Base-by-base conservation (phyloP, 2,113 vertebrate genomes). In the Ornithorhynchus anatinus region DNA sequence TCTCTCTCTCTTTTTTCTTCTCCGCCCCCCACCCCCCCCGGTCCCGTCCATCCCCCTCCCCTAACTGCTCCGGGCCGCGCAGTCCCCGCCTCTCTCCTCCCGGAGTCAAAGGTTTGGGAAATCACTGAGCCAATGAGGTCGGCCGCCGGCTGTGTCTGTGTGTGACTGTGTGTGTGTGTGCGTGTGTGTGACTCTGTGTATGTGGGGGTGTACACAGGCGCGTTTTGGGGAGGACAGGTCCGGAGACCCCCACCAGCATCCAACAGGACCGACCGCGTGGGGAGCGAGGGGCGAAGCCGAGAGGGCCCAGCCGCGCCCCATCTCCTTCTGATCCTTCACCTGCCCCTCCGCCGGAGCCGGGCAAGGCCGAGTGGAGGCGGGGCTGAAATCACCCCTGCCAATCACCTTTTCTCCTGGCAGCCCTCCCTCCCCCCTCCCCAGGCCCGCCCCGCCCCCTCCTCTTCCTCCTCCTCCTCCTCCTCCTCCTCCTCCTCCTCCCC, bases 351-450 rank as follows among this genome's bases (percentile, higher is more conserved):
- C 84, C 90, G 92, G 91, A 91, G 92, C 92, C n/a, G 67, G 70
- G 72, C 62, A 75, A 39, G 78, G 79, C 73, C 51, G 20, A 86
- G 90, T 88, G 88, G 83, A 82, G 90, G 92, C 94, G 95, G 95
- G 77, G 75, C 75, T 43, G 57, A 13, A 58, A 63, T 80, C 85
- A 81, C 72, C 86, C 87, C 95, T 95, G 95, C 95, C 96, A 96
- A 96, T 96, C 95, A 95, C 92, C 92, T 90, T 87, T 86, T 89
- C 93, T 92, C 88, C 92, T 94, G 94, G 93, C 94, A 93, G 91
- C 95, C 66, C 70, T 64, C 71, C 81, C 76, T 70, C 72, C 80
- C 62, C 64, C 84, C 65, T 69, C 72, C 68, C 73, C 42, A 72
- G 72, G 36, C 64, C 71, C 45, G 59, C 79, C 59, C 31, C 64